These are phyloP conservation scores for Pithys albifrons DNA, from an alignment of 2,113 vertebrate species.

Conservation along the genomic window DNA sequence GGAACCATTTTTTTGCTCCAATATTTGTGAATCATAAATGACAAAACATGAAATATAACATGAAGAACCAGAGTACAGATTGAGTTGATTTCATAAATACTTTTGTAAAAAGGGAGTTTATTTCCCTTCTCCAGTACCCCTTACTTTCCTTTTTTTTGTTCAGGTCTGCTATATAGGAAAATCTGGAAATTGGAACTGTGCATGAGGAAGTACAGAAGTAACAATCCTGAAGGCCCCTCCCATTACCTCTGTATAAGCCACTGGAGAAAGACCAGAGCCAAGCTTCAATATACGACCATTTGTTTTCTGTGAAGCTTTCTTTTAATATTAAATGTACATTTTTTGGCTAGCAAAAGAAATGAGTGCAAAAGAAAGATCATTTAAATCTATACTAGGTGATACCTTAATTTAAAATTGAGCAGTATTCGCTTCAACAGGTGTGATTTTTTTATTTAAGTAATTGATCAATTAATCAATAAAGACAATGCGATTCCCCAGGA, in stretches of 20 bases:
- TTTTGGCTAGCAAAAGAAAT: neutral
- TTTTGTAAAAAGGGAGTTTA: neutral
- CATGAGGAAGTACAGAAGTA: neutral
- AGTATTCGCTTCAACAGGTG: neutral
- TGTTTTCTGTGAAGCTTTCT: neutral
- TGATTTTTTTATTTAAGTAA: neutral
- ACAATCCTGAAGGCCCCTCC: neutral
- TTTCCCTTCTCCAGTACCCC: accelerated
- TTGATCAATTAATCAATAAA: neutral
- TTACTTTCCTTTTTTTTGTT: neutral
- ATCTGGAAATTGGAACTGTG: neutral
- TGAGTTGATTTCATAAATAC: neutral
- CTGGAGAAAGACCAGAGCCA: neutral
- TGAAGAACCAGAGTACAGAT: neutral
- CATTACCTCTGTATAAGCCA: neutral
- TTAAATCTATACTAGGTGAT: neutral
- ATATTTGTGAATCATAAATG: neutral
- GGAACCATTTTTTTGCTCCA: neutral
- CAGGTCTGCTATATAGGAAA: neutral
- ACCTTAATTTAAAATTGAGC: neutral
- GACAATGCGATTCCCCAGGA: neutral
- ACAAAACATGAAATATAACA: neutral
- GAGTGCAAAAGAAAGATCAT: neutral
- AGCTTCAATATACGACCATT: neutral
- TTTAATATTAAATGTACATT: neutral